Evolutionary conservation across 2,888 invertebrate genomes (phyloP), one percentile per base, ranked within the genome.

Genomic region (Morpho deidamia): DNA sequence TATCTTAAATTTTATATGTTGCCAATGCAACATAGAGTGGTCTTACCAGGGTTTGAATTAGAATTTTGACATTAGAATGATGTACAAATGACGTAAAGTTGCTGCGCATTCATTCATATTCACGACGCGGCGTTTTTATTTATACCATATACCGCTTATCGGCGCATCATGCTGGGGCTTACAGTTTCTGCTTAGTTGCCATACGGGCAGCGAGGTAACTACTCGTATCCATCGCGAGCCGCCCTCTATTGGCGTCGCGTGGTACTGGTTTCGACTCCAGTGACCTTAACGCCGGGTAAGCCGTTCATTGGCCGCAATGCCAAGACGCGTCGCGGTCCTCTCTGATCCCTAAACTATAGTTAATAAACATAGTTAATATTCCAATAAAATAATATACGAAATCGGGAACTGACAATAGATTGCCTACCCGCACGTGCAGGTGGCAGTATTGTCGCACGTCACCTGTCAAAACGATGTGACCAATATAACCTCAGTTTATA

Each of bases 71-170:
- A 58, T 53, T 11, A 52, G 50, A 59, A 54, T 34, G 47, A 44
- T 43, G 44, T 42, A 9, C 41, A 56, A 59, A 61, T 72, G 70
- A 71, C 72, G 72, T 72, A 68, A 67, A 73, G 63, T 70, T 51
- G 60, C 53, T 62, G 63, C 62, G 71, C 71, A 78, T 81, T 82
- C 81, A 85, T 83, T 85, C 79, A 80, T 78, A 85, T 83, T 83
- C 82, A 76, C 74, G 73, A 70, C 71, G 72, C 75, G 76, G 71
- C 74, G 75, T 81, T 83, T 83, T 83, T 85, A 81, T 84, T 81
- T 83, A 84, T 83, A 83, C 82, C 76, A 78, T 81, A 78, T 80
- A 83, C 80, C 76, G 82, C 86, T 87, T 87, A 88, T 88, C 88
- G 83, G 78, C 76, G 80, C 85, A 84, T 84, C 83, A 73, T 71